Conservation (phyloP, 1,140 invertebrate species). For the Macrotrachela quadricornifera region DNA sequence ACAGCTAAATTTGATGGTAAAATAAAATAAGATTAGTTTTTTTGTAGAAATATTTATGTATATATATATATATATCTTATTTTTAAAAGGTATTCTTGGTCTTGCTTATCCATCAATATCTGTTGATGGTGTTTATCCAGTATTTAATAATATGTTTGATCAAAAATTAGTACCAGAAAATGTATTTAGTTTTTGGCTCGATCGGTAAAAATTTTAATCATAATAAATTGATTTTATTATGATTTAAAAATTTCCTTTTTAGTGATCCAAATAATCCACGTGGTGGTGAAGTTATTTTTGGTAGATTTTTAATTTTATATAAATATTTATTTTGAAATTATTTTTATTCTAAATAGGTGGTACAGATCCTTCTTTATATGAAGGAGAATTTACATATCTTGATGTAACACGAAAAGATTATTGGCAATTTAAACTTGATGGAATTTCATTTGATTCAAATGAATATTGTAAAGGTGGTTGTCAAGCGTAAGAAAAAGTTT, state of each 20-base stretch:
- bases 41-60: neutral
- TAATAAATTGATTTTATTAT: neutral
- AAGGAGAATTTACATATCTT: conserved; percentile 71
- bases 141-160: conserved; percentile 78
- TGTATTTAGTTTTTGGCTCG: conserved; percentile 88
- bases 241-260: neutral
- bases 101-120: conserved; percentile 50
- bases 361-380: conserved; percentile 71
- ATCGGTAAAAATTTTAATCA: conserved; percentile 22
- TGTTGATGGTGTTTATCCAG: conserved; percentile 58
- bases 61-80: neutral
- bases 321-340: no score
- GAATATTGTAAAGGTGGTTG: conserved; percentile 29
- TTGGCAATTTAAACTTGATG: conserved; percentile 90
- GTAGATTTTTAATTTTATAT: no score
- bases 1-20: conserved; percentile 76
- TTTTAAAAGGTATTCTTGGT: conserved; percentile 18
- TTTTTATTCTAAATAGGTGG: no score
- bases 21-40: conserved; percentile 29
- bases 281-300: conserved; percentile 81
- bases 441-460: conserved; percentile 36
- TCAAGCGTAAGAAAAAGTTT: neutral
- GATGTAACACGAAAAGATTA: conserved; percentile 66
- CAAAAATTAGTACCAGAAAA: conserved; percentile 54
- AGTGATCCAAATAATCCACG: conserved; percentile 50